phyloP scores from a whole-genome alignment of 2,888 invertebrate species.

The Sicus ferrugineus region DNA sequence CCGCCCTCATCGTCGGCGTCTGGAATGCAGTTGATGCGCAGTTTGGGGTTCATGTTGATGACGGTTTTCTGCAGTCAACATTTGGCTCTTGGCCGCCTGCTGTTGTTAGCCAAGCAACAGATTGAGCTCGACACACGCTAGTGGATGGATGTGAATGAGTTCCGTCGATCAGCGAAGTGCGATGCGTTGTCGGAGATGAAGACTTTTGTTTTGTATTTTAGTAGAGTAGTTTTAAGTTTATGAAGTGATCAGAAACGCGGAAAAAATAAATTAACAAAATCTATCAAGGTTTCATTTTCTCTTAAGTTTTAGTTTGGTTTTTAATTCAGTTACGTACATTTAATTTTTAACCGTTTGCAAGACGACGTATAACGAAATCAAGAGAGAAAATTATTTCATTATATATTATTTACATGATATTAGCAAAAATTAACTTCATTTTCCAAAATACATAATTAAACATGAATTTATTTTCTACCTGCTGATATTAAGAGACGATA shows the following conservation, averaged over 20 bases:
- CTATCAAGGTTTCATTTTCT: too few species aligned
- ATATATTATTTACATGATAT: too few species aligned
- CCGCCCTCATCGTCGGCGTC: slow-evolving; percentile 48
- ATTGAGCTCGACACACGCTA: slow-evolving; percentile 18
- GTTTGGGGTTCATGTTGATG: slow-evolving; percentile 39
- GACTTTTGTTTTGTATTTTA: slow-evolving; percentile 33
- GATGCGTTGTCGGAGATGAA: slow-evolving; percentile 25
- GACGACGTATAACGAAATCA: too few species aligned
- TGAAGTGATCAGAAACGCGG: neutral
- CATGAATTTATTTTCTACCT: too few species aligned
- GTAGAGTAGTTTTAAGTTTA: slow-evolving; percentile 1
- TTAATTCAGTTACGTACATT: too few species aligned
- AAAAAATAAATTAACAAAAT: neutral
- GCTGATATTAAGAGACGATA: too few species aligned
- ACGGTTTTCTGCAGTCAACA: slow-evolving; percentile 41
- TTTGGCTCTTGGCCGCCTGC: slow-evolving; percentile 33
- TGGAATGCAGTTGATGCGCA: slow-evolving; percentile 31
- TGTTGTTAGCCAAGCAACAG: neutral
- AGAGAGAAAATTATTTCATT: too few species aligned
- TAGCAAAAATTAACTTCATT: too few species aligned
- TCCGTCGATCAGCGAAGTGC: neutral
- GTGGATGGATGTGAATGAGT: slow-evolving; percentile 24
- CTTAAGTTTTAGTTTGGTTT: too few species aligned
- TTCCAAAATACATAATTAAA: too few species aligned
- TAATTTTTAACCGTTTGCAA: too few species aligned